A percentile compares a stretch with the other conserved stretches of the same genome.
These are phyloP conservation scores for Erynnis tages DNA, from an alignment of 2,888 invertebrate genomes.

Conservation along the genomic window DNA sequence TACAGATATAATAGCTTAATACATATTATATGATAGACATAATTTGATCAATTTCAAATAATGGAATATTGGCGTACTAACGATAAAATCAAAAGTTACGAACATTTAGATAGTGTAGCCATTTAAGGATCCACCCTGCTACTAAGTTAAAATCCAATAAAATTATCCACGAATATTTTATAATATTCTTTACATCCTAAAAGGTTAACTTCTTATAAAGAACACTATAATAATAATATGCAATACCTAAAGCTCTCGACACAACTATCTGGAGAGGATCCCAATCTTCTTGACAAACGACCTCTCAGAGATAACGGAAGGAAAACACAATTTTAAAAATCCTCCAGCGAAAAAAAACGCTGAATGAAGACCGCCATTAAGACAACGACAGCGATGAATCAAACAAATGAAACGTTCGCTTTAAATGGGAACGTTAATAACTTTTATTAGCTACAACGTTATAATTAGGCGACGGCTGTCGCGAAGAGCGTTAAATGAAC, in stretches of 20 bases:
- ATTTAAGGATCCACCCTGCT: no score
- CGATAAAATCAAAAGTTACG: no score
- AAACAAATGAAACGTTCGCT: slow-evolving; percentile 48
- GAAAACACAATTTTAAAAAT: slow-evolving; percentile 52
- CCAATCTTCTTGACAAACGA: slow-evolving; percentile 61
- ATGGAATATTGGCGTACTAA: no score
- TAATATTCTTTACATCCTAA: no score
- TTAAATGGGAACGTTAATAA: slow-evolving; percentile 51
- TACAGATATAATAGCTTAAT: no score
- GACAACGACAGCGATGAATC: slow-evolving; percentile 61
- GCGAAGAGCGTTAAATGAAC: slow-evolving; percentile 2
- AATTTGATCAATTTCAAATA: no score
- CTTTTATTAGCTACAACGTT: slow-evolving; percentile 43
- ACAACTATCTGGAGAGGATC: slow-evolving; percentile 50
- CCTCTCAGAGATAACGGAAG: slow-evolving; percentile 51
- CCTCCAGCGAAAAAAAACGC: slow-evolving; percentile 47
- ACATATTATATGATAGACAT: no score
- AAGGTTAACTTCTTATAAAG: no score
- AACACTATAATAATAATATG: no score
- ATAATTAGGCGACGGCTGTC: slow-evolving; percentile 16
- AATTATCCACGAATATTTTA: no score
- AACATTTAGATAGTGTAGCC: no score
- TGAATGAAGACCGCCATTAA: slow-evolving; percentile 55
- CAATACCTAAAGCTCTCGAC: slow-evolving; percentile 37
- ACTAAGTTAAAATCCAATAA: no score